These are phyloP conservation scores for Apotomis capreana DNA, from an alignment of 2,888 invertebrate genomes.

Conservation along the genomic window DNA sequence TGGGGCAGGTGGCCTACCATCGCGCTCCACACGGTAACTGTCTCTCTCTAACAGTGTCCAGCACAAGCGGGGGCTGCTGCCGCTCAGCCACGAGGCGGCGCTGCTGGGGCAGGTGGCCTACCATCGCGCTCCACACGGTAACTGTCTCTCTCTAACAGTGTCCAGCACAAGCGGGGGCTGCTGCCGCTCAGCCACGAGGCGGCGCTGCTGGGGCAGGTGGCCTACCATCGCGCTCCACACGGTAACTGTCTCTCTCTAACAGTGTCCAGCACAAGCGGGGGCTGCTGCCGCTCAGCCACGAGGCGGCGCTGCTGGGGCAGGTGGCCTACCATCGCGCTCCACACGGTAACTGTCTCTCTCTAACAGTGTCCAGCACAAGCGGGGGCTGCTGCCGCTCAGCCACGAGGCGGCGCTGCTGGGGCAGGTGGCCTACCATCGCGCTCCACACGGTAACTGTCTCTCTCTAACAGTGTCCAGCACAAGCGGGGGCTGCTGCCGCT, in stretches of 20 bases:
- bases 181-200: constrained; percentile 97
- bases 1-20: constrained; percentile 87
- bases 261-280: constrained; percentile 95
- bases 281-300: constrained; percentile 94
- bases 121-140: constrained; percentile 65
- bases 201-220: constrained; percentile 92
- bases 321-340: constrained; percentile 66
- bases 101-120: constrained; percentile 90
- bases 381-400: constrained; percentile 95
- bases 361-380: constrained; percentile 94
- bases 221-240: constrained; percentile 63
- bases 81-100: constrained; percentile 95
- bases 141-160: constrained; percentile 86
- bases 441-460: constrained; percentile 58
- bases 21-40: constrained; percentile 60
- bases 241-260: constrained; percentile 83
- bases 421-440: constrained; percentile 79
- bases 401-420: constrained; percentile 97
- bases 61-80: constrained; percentile 94
- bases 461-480: constrained; percentile 87
- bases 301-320: constrained; percentile 96
- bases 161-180: constrained; percentile 94
- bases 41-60: constrained; percentile 93
- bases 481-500: constrained; percentile 95
- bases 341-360: constrained; percentile 60